Evolutionary conservation across 1,140 invertebrate species (phyloP).

Genomic region (Drosophila watanabei): DNA sequence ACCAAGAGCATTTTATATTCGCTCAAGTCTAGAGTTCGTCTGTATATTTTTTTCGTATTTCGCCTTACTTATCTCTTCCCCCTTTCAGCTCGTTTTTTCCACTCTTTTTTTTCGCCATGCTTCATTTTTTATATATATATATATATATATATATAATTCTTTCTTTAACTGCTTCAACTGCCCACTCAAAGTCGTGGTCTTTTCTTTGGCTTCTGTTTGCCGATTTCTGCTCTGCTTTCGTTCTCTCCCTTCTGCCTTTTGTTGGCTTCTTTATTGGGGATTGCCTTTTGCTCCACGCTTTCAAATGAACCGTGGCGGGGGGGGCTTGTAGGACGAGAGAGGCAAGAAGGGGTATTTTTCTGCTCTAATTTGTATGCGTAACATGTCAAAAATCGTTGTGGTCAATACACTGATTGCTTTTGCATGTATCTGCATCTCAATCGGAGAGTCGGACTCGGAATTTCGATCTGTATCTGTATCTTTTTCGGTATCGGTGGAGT

Average conservation of each 20-base stretch:
- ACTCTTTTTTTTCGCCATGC: conserved; percentile 27
- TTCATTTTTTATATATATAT: conserved; percentile 38
- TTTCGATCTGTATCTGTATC: conserved; percentile 19
- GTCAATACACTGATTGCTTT: conserved; percentile 85
- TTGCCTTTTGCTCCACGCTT: conserved; percentile 50
- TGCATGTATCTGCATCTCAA: conserved; percentile 67
- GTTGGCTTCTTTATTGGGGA: conserved; percentile 63
- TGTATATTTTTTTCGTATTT: conserved; percentile 20
- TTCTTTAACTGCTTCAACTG: conserved; percentile 48
- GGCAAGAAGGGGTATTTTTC: conserved; percentile 21
- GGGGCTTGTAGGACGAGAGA: background rate
- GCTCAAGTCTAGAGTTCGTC: conserved; percentile 1
- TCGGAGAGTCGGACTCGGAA: conserved; percentile 12
- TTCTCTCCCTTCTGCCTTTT: conserved; percentile 43
- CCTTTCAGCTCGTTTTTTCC: conserved; percentile 28
- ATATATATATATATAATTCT: conserved; percentile 40
- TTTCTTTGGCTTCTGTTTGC: conserved; percentile 54
- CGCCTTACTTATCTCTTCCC: conserved; percentile 20
- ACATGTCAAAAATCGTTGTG: conserved; percentile 85
- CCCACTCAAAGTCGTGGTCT: conserved; percentile 23
- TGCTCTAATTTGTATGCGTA: conserved; percentile 84
- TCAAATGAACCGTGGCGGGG: conserved; percentile 18
- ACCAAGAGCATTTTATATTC: conserved; percentile 27
- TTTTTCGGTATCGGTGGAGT: conserved; percentile 33
- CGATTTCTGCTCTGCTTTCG: conserved; percentile 32